Evolutionary conservation across 2,113 vertebrate species (phyloP), one percentile per base, ranked within the genome.

Genomic region (Anarrhichthys ocellatus): DNA sequence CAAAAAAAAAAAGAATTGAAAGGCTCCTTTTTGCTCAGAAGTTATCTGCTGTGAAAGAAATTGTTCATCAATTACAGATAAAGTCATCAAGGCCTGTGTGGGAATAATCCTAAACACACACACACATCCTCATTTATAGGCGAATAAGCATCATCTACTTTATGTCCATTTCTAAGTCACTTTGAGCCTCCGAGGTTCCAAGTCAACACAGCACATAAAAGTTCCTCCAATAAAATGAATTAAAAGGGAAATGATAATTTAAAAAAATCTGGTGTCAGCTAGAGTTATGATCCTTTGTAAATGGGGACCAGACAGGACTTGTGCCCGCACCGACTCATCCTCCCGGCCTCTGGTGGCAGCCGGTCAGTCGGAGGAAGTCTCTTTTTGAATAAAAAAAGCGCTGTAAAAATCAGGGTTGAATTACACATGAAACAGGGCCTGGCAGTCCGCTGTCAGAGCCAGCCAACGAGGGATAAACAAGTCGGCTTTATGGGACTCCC

Each of bases 331-430:
- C 24, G 5, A 29, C 5, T 27, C 63, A 42, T 65, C 63, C 63
- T 24, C 63, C 8, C 36, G 36, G 63, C 63, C 36, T 38, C 17
- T 22, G 61, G 61, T 38, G 74, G 79, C 84, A 69, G 62, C 50
- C n/a, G 54, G 5, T 27, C 54, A n/a, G 54, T 27, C n/a, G 54
- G 24, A 58, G 54, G 65, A 68, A 82, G 88, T 78, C 36, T 70
- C 84, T 87, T 91, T 92, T 59, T 58, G 4, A 44, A 14, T 81
- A 89, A 91, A 89, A 87, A 59, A 92, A 90, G 70, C 91, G 83
- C 85, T 87, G 92, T 87, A 90, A 87, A 85, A 93, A 93, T 88
- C 71, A 88, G 88, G 91, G 83, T 62, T 90, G 82, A 92, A 91
- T 92, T 89, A 91, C 68, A 88, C 88, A 56, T 92, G 83, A 90